Evolutionary conservation across 1,140 invertebrate genomes (phyloP).

Genomic region (Saccostrea glomerata): DNA sequence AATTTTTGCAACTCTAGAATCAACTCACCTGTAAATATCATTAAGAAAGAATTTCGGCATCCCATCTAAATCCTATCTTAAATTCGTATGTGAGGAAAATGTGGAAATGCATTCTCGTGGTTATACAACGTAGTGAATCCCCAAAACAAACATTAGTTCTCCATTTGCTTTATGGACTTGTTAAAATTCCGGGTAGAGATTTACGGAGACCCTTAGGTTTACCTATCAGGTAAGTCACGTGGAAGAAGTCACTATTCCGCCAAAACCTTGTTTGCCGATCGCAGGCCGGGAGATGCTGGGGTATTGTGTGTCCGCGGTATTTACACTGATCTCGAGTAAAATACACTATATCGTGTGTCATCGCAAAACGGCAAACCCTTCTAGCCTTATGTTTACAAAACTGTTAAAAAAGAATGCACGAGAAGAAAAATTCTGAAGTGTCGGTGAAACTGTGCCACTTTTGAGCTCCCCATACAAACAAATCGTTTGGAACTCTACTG

Average conservation of each 20-base stretch:
- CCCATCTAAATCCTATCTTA: background rate
- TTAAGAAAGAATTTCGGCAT: background rate
- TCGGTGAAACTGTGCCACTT: no score
- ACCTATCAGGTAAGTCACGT: slow-evolving; percentile 35
- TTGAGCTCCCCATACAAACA: no score
- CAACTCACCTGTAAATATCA: background rate
- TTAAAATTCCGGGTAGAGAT: slow-evolving; percentile 5
- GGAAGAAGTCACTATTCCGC: background rate
- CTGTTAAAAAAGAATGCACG: slow-evolving; percentile 1
- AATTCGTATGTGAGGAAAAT: background rate
- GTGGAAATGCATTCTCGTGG: background rate
- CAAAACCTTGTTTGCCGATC: slow-evolving; percentile 10
- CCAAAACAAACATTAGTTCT: slow-evolving; percentile 29
- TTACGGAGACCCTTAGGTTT: slow-evolving; percentile 17
- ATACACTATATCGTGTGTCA: slow-evolving; percentile 1
- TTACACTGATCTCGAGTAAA: slow-evolving; percentile 16
- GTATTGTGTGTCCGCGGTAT: background rate
- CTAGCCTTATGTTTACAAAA: slow-evolving; percentile 7
- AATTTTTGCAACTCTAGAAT: background rate
- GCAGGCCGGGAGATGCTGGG: background rate
- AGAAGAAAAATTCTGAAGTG: background rate
- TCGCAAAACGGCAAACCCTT: slow-evolving; percentile 1
- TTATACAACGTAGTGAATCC: background rate
- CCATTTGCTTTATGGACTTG: slow-evolving; percentile 27
- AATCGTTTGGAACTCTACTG: no score